Conservation (phyloP, 2,113 vertebrate species). For the Lipotes vexillifer region DNA sequence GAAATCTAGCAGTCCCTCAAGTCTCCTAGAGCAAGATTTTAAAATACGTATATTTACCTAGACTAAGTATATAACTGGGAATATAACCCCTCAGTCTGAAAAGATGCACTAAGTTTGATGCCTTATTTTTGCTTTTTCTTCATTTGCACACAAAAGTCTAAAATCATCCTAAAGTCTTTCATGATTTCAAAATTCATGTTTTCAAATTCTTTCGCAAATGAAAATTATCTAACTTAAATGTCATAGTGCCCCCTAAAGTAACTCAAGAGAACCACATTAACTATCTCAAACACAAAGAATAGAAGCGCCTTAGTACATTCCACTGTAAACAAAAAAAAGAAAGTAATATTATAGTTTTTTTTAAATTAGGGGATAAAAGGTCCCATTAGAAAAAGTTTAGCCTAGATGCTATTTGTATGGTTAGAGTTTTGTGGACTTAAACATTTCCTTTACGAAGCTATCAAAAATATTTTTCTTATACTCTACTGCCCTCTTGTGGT, state of each 20-base stretch:
- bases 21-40: background rate
- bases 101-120: background rate
- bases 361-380: background rate
- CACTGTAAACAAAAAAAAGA: background rate
- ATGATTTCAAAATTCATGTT: constrained; percentile 18
- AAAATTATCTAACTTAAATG: constrained; percentile 36
- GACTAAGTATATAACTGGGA: background rate
- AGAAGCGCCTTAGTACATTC: background rate
- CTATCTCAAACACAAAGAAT: constrained; percentile 25
- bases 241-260: constrained; percentile 62
- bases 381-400: background rate
- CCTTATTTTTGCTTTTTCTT: constrained; percentile 28
- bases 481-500: constrained; percentile 77
- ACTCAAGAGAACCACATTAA: constrained; percentile 25
- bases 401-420: background rate
- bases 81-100: background rate
- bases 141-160: background rate
- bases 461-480: constrained; percentile 57
- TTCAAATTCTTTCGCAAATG: background rate
- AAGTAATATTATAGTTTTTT: background rate
- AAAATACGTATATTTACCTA: background rate
- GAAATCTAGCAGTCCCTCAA: background rate
- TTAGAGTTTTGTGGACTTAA: background rate
- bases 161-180: constrained; percentile 10
- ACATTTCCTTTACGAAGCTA: background rate